Conservation (phyloP, 2,797 vertebrate species). For the Hirundo rustica region DNA sequence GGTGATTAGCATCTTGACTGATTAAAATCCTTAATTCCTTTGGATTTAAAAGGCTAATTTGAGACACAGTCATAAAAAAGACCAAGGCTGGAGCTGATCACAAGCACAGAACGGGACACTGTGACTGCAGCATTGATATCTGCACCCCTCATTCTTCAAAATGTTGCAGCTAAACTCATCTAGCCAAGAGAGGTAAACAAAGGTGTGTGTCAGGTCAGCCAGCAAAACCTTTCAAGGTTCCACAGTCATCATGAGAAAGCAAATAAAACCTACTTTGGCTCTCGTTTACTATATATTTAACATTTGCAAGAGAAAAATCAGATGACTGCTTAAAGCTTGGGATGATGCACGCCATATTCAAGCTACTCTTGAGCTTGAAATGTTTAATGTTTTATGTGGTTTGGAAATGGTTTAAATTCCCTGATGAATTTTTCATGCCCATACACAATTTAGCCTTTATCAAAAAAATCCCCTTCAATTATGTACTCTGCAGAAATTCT, state of each 20-base stretch:
- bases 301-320: conserved; percentile 32
- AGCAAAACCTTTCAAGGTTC: conserved; percentile 12
- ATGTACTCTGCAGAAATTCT: conserved; percentile 33
- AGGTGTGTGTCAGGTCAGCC: not conserved
- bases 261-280: conserved; percentile 2
- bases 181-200: not conserved
- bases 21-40: conserved; percentile 30
- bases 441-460: conserved; percentile 53
- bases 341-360: conserved; percentile 44
- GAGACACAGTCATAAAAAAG: not conserved
- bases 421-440: conserved; percentile 60
- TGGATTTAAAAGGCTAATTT: conserved; percentile 12
- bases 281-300: not conserved
- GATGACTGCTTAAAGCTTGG: conserved; percentile 11
- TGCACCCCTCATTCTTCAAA: not conserved
- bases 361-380: conserved; percentile 35
- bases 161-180: not conserved
- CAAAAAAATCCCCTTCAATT: conserved; percentile 44
- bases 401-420: conserved; percentile 63
- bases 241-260: not conserved
- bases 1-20: not conserved
- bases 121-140: not conserved
- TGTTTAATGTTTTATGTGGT: conserved; percentile 56
- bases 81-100: not conserved
- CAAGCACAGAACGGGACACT: not conserved